Base-by-base conservation (phyloP, 1,140 invertebrate genomes). In the Diabrotica virgifera region DNA sequence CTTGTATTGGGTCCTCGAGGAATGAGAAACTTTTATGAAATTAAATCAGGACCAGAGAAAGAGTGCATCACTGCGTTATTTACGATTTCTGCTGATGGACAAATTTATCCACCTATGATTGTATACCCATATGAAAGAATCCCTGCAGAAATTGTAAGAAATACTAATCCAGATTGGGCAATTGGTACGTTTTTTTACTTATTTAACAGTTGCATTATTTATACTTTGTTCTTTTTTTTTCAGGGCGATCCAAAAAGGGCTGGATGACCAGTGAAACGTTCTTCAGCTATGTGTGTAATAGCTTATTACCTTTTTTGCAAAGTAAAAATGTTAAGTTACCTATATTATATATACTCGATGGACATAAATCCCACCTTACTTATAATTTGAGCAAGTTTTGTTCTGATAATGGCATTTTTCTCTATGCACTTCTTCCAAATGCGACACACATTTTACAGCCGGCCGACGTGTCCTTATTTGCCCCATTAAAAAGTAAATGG, bases 61-160 rank as follows among this genome's bases (percentile, higher is more conserved):
- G 10, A 57, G 35, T 36, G 55, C 67, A 59, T 77, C 14, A 80
- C 76, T 46, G 72, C 74, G 46, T 72, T 81, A 55, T 64, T 79
- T 55, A 73, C 68, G 66, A 76, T 72, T 40, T 80, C 74, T 73
- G 77, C 78, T 62, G 67, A 64, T 68, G 79, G 78, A 54, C 11
- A n/a, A n/a, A n/a, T n/a, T n/a, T n/a, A n/a, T n/a, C n/a, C n/a
- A n/a, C n/a, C n/a, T n/a, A n/a, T n/a, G n/a, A n/a, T n/a, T n/a
- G n/a, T n/a, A n/a, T n/a, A n/a, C n/a, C n/a, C n/a, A n/a, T n/a
- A n/a, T n/a, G 51, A 72, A 65, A 67, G 58, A 68, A 68, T 64
- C 54, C 60, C 56, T 13, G 36, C 52, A 57, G 63, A 74, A 46
- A 71, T 80, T 37, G 63, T 62, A 59, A 36, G 64, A 24, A 75